Percentiles rank a stretch among this genome's conserved stretches.
Conservation (phyloP, 2,797 vertebrate species). For the Spinibarbus caldwelli region DNA sequence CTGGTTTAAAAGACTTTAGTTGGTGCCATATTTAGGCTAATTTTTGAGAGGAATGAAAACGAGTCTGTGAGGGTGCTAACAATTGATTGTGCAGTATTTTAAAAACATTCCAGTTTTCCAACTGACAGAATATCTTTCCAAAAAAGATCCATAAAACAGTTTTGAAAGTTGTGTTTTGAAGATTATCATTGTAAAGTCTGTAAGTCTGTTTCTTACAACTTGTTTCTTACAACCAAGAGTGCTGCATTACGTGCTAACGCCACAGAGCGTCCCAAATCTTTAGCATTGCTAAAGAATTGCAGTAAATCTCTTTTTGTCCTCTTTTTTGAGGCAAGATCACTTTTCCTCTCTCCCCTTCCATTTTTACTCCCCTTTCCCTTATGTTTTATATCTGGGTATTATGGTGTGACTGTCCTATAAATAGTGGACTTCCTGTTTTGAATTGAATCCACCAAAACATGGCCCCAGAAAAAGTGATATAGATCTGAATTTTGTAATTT, state of each 20-base stretch:
- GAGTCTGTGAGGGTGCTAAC: neutral
- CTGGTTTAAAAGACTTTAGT: neutral
- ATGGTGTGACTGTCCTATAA: neutral
- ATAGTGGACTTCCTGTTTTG: constrained; percentile 8
- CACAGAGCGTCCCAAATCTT: neutral
- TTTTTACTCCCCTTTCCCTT: neutral
- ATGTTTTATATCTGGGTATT: constrained; percentile 4
- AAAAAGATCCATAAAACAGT: neutral
- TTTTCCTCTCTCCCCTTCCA: neutral
- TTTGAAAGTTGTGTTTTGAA: neutral
- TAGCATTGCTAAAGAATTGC: neutral
- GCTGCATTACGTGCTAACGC: neutral
- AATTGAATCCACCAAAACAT: neutral
- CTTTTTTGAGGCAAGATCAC: neutral
- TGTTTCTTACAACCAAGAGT: no score
- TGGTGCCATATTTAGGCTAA: neutral
- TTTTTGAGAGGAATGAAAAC: neutral
- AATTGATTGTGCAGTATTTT: neutral
- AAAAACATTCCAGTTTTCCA: neutral
- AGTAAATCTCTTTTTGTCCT: neutral
- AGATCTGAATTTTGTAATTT: neutral
- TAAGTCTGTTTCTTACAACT: neutral
- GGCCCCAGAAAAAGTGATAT: neutral
- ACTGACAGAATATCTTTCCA: neutral
- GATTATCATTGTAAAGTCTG: neutral